These are phyloP conservation scores for Pollicipes pollicipes DNA, from an alignment of 1,140 invertebrate species.

Conservation along the genomic window DNA sequence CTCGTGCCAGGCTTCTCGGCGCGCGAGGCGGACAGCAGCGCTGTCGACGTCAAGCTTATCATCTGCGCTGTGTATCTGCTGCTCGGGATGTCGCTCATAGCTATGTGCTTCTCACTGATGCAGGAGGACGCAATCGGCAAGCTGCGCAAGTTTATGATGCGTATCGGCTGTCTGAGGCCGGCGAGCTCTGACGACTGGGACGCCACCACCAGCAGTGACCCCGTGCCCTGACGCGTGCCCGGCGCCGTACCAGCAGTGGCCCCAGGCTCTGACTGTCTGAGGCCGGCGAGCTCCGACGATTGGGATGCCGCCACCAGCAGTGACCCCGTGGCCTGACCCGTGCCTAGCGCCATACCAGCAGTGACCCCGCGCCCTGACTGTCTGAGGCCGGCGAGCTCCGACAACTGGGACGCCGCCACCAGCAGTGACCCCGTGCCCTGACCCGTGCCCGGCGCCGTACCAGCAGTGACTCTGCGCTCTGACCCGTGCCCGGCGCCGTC, in stretches of 20 bases:
- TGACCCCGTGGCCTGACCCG: no score
- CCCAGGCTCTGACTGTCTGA: no score
- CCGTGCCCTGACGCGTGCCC: no score
- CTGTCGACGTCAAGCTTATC: constrained; percentile 49
- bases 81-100: constrained; percentile 81
- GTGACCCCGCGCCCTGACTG: no score
- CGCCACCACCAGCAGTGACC: neutral
- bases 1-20: constrained; percentile 47
- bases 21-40: constrained; percentile 17
- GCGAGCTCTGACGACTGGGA: neutral
- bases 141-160: constrained; percentile 25
- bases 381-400: constrained; percentile 7
- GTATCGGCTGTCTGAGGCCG: constrained; percentile 21
- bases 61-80: constrained; percentile 78
- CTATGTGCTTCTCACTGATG: constrained; percentile 93
- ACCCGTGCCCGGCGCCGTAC: no score
- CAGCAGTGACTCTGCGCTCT: neutral
- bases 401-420: neutral
- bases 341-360: no score
- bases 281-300: no score
- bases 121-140: constrained; percentile 68
- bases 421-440: neutral
- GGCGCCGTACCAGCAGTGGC: no score
- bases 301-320: no score
- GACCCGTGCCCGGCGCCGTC: no score